These are phyloP conservation scores for Melangyna quadrimaculata DNA, from an alignment of 2,888 invertebrate genomes.

Conservation along the genomic window DNA sequence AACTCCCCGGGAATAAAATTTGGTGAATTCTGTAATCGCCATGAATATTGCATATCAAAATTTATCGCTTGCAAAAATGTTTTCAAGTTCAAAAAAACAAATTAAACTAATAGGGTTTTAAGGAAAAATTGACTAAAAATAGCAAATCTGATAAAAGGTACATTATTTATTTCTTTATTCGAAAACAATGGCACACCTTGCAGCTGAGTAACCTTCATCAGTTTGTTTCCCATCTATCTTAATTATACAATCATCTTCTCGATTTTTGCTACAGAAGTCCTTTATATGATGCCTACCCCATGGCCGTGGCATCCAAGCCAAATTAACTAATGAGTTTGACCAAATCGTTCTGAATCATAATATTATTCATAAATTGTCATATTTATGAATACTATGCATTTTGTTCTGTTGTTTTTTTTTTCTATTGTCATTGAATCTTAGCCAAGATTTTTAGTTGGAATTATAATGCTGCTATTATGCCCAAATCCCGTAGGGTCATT, in stretches of 20 bases:
- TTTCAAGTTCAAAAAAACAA: neutral
- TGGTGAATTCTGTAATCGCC: no score
- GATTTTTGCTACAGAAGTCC: neutral
- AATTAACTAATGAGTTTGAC: conserved; percentile 60
- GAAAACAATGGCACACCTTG: conserved; percentile 23
- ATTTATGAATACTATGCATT: no score
- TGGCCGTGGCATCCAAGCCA: conserved; percentile 14
- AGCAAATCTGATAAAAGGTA: conserved; percentile 20
- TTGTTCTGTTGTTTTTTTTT: neutral
- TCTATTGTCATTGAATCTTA: conserved; percentile 10
- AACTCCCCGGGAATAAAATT: no score
- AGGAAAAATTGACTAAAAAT: neutral
- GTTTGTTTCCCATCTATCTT: conserved; percentile 7
- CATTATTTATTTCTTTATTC: neutral
- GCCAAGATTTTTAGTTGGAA: conserved; percentile 11
- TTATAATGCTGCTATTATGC: neutral
- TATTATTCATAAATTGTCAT: neutral
- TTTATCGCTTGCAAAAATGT: neutral
- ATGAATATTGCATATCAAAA: neutral
- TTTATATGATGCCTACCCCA: neutral
- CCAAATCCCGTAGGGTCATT: conserved; percentile 22
- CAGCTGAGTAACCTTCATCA: conserved; percentile 33
- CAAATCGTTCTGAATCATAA: conserved; percentile 38
- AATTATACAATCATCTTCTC: neutral
- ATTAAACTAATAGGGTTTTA: neutral